Conservation (phyloP, 2,888 invertebrate species). For the Apantesis nais region DNA sequence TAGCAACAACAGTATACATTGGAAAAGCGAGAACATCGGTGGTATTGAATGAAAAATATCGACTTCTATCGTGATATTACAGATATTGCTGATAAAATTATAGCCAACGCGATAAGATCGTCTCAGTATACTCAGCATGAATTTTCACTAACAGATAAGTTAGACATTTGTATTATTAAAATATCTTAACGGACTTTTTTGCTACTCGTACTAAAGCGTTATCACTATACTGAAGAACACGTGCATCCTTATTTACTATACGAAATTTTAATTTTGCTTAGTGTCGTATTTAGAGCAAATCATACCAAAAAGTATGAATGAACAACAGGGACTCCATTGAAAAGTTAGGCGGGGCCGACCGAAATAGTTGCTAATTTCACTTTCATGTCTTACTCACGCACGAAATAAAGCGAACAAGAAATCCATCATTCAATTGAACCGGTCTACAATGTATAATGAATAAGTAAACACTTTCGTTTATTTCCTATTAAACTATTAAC, state of each 20-base stretch:
- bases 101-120: too few species aligned
- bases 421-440: slow-evolving; percentile 40
- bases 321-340: slow-evolving; percentile 5
- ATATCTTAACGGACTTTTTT: not conserved
- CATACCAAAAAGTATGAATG: not conserved
- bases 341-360: slow-evolving; percentile 37
- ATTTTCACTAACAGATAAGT: not conserved
- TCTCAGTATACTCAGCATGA: not conserved
- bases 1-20: not conserved
- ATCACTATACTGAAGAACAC: not conserved
- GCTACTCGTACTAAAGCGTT: not conserved
- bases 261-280: not conserved
- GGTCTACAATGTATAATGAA: slow-evolving; percentile 30
- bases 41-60: not conserved
- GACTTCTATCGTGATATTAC: not conserved
- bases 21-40: not conserved
- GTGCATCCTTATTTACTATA: too few species aligned
- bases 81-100: not conserved
- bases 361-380: slow-evolving; percentile 64
- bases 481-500: slow-evolving; percentile 20
- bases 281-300: not conserved
- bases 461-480: slow-evolving; percentile 45
- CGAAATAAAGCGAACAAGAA: slow-evolving; percentile 40
- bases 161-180: not conserved
- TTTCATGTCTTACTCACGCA: slow-evolving; percentile 48